Base-by-base conservation (phyloP, 2,797 vertebrate species). In the Danio albolineatus region DNA sequence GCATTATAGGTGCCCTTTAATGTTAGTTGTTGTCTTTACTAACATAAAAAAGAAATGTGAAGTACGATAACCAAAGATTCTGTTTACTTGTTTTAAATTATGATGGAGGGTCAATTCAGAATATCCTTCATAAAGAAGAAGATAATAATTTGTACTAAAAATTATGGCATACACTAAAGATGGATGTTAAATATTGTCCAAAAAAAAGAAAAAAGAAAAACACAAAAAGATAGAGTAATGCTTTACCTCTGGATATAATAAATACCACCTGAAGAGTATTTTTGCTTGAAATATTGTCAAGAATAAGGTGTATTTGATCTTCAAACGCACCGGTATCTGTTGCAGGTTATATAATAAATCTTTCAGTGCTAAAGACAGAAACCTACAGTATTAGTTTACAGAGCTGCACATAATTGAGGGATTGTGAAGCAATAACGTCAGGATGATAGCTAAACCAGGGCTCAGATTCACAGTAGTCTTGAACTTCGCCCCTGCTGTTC, bases 341-440 rank as follows among this genome's bases (percentile, higher is more conserved):
- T 7, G 36, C 7, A 51, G 41, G 19, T 56, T 65, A 54, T 44
- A 4, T 65, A 54, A 56, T 36, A 54, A 65, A 76, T 65, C 19
- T 54, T 48, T 54, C 61, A n/a, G 14, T 9, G 2, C 13, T 65
- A 76, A 36, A 56, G 48, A 76, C 41, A 56, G 51, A 46, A 59
- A 14, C 6, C 21, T 38, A 39, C 16, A 9, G 67, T 71, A 57
- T 77, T 54, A 67, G 64, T 77, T 77, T 48, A 39, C 41, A 66
- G 49, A 14, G 64, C 12, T 67, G 7, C 41, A 59, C 12, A 57
- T 69, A 57, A 67, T 56, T 67, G 53, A 38, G 43, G 21, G 75
- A 69, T 69, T 77, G 2, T 77, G 17, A 77, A 78, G 53, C 75
- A 78, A 78, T 69, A 78, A 78, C 64, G 39, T 59, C 54, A 57